Conservation (phyloP, 2,113 vertebrate species). For the Corythaeola cristata region DNA sequence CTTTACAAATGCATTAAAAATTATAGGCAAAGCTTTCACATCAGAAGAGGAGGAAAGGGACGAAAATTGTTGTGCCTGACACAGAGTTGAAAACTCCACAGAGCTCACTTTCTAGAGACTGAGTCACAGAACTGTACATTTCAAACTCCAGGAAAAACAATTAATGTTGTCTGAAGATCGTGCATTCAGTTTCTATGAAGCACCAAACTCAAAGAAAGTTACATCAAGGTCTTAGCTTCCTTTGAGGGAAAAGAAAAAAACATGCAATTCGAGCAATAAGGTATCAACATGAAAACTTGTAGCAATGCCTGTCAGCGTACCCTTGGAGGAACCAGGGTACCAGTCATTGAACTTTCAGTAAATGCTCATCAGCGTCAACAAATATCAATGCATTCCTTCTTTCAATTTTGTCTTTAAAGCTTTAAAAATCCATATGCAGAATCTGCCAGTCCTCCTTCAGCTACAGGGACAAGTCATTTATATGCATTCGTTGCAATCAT, state of each 20-base stretch:
- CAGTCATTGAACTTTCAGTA: neutral
- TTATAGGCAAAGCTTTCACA: neutral
- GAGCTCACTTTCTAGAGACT: neutral
- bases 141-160: neutral
- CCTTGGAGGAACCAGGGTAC: neutral
- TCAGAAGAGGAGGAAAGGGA: neutral
- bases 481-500: neutral
- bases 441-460: neutral
- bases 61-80: neutral
- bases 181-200: neutral
- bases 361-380: neutral
- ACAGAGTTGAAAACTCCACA: neutral
- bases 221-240: neutral
- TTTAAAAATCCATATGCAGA: neutral
- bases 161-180: neutral
- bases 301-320: neutral
- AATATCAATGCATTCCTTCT: neutral
- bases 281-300: neutral
- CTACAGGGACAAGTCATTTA: neutral
- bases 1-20: neutral
- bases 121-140: neutral
- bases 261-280: neutral
- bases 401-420: neutral
- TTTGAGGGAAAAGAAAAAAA: neutral
- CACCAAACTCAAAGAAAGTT: neutral